phyloP scores from a whole-genome alignment of 2,888 invertebrate species.

The Polydrusus pterygomalis region DNA sequence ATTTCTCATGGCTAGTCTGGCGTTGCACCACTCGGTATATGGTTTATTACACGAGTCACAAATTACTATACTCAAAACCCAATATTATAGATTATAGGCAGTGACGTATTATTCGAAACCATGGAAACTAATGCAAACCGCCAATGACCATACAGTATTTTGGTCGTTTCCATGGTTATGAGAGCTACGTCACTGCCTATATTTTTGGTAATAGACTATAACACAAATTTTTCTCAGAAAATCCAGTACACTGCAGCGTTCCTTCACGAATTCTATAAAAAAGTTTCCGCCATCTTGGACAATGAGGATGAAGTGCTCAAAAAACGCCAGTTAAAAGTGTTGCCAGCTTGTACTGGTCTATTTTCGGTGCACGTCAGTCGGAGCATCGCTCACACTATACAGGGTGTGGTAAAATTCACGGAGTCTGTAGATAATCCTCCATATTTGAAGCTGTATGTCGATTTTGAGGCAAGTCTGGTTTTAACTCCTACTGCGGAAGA shows the following conservation, averaged over 20 bases:
- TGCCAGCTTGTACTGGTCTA: conserved; percentile 67
- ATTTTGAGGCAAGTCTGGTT: conserved; percentile 75
- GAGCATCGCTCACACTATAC: conserved; percentile 80
- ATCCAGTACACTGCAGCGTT: conserved; percentile 55
- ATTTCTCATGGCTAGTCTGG: too few relatives aligned
- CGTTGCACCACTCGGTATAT: too few relatives aligned
- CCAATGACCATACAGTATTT: too few relatives aligned
- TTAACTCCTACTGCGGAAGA: conserved; percentile 76
- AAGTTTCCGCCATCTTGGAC: conserved; percentile 54
- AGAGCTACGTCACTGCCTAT: too few relatives aligned
- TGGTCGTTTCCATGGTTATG: too few relatives aligned
- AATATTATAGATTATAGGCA: too few relatives aligned
- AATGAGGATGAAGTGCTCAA: conserved; percentile 41
- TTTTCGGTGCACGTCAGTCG: conserved; percentile 79
- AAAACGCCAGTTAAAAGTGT: conserved; percentile 49
- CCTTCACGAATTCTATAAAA: conserved; percentile 60
- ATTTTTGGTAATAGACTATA: too few relatives aligned
- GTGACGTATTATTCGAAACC: too few relatives aligned
- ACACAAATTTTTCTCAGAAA: conserved; percentile 39
- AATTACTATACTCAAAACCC: too few relatives aligned
- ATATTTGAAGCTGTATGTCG: conserved; percentile 73
- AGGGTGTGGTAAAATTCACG: conserved; percentile 76
- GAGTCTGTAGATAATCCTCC: conserved; percentile 69
- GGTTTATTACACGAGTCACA: too few relatives aligned
- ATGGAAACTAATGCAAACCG: too few relatives aligned